phyloP scores from a whole-genome alignment of 2,113 vertebrate genomes.

The Casuarius casuarius region DNA sequence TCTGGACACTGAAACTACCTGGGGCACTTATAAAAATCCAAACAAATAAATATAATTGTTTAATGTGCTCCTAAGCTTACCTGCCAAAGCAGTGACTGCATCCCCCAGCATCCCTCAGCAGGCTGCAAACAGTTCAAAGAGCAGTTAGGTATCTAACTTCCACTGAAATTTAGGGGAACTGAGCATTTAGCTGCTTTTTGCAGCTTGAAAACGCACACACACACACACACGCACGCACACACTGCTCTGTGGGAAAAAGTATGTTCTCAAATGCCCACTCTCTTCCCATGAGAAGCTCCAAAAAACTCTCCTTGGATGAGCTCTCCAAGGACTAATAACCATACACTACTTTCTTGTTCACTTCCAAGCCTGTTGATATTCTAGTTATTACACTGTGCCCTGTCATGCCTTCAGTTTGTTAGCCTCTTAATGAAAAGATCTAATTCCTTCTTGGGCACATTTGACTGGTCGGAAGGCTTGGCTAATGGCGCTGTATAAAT shows the following conservation, averaged over 20 bases:
- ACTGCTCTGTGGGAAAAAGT: neutral
- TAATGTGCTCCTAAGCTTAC: neutral
- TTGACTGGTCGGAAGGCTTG: neutral
- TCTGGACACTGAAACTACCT: neutral
- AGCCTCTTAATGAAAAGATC: slow-evolving; percentile 3
- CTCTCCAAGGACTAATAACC: neutral
- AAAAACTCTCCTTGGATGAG: neutral
- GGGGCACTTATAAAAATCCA: neutral
- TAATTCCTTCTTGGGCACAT: neutral
- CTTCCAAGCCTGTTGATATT: neutral
- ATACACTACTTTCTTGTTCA: neutral
- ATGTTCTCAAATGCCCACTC: neutral
- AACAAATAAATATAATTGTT: neutral
- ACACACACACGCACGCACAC: rapidly evolving
- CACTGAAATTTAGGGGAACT: neutral
- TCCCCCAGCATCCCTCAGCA: neutral
- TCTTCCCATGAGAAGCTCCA: neutral
- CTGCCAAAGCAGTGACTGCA: neutral
- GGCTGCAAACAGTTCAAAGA: neutral
- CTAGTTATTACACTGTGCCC: neutral
- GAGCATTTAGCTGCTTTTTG: neutral
- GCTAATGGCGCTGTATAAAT: slow-evolving; percentile 28
- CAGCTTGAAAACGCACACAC: neutral
- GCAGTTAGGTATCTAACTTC: neutral
- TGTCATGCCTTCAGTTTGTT: neutral